Base-by-base conservation (phyloP, 2,797 vertebrate genomes). In the Halcyon smyrnensis region DNA sequence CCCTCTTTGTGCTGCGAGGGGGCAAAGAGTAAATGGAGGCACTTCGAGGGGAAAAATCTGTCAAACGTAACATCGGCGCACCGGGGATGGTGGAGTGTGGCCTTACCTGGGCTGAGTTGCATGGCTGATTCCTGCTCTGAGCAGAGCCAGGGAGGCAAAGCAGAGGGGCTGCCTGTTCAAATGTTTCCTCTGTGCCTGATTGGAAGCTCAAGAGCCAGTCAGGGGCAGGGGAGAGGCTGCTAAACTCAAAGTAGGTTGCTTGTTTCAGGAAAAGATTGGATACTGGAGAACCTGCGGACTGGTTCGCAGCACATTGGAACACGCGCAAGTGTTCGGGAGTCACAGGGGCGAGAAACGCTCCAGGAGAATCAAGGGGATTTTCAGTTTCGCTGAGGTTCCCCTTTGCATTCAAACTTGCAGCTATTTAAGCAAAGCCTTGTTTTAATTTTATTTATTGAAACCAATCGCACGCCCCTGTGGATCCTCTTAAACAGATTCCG, bases 81-180 rank as follows among this genome's bases (percentile, higher is more conserved):
- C 7, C 1, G n/a, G 69, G 79, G 76, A 43, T n/a, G 1, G 36
- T 84, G 95, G 51, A 92, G 90, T 12, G 81, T 70, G 96, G 91
- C 96, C 96, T 97, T 96, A 97, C 95, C 96, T 97, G 96, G 90
- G 93, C 96, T 97, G 91, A 83, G 94, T 27, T 97, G 96, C 96
- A 95, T 95, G 93, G 94, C 93, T 95, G 94, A 73, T 60, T 95
- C 90, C 91, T 90, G 86, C 93, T 93, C 88, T 90, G 86, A 90
- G 88, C 86, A 94, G 51, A 96, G 91, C 90, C 93, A 86, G 81
- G 41, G 85, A 89, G 63, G 93, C 79, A 84, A 68, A 75, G 76
- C 67, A 30, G 34, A 87, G 93, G 88, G 95, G 93, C 88, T 93
- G 91, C 2, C 7, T 71, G 95, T 97, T 96, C 80, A 89, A 97